A percentile compares a stretch with the other conserved stretches of the same genome.
These are phyloP conservation scores for Chelonus formosanus DNA, from an alignment of 2,888 invertebrate species.

Conservation along the genomic window DNA sequence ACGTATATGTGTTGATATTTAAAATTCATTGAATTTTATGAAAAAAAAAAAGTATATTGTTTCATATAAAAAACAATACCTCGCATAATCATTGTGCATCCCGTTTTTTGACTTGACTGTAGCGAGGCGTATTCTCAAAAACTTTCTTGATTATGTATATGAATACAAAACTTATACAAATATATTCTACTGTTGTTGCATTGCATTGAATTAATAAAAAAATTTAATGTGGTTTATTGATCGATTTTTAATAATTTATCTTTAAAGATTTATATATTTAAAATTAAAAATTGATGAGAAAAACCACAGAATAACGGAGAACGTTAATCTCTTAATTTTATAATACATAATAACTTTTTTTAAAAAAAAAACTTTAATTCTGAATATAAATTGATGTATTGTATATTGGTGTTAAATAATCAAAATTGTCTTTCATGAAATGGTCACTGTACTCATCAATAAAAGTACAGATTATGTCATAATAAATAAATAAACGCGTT, in stretches of 20 bases:
- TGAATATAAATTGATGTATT: conserved; percentile 26
- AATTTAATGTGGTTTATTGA: conserved; percentile 28
- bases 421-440: conserved; percentile 58
- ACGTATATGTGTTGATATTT: not conserved
- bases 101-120: conserved; percentile 51
- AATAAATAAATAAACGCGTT: conserved; percentile 28
- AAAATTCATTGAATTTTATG: not conserved
- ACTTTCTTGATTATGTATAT: conserved; percentile 43
- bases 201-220: too few relatives aligned
- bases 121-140: conserved; percentile 58
- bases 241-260: conserved; percentile 22
- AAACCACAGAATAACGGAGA: conserved; percentile 62
- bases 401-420: not conserved
- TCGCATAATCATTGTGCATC: conserved; percentile 66
- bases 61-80: conserved; percentile 48
- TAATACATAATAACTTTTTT: conserved; percentile 44
- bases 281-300: too few relatives aligned
- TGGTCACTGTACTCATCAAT: conserved; percentile 63
- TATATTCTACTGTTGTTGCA: conserved; percentile 13
- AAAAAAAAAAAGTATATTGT: not conserved
- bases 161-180: conserved; percentile 20
- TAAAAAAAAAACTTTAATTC: conserved; percentile 18
- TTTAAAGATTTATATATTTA: not conserved
- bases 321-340: too few relatives aligned
- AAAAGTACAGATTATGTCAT: conserved; percentile 21